Percentiles rank a stretch among this genome's conserved stretches.
phyloP scores from a whole-genome alignment of 2,888 invertebrate species.

The Uloborus plumipes region DNA sequence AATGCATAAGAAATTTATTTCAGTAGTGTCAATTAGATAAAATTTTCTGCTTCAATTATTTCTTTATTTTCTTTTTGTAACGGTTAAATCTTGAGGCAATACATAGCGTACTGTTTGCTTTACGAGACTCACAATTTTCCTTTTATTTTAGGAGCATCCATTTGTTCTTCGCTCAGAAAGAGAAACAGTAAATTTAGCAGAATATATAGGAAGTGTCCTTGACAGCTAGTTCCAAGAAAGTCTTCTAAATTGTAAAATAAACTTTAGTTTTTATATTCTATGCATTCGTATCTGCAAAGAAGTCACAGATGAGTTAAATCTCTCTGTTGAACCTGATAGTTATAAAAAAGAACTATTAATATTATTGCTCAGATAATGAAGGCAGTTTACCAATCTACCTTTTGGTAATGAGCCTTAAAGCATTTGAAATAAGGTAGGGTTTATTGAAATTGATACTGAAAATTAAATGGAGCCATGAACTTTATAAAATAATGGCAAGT shows the following conservation, averaged over 20 bases:
- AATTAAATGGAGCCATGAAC: too few relatives aligned
- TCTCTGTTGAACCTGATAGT: too few relatives aligned
- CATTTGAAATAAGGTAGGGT: slow-evolving; percentile 37
- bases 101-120: too few relatives aligned
- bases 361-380: slow-evolving; percentile 18
- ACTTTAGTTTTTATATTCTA: slow-evolving; percentile 52
- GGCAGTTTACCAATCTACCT: slow-evolving; percentile 31
- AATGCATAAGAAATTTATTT: too few relatives aligned
- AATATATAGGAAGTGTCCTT: slow-evolving; percentile 61
- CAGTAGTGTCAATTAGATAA: too few relatives aligned
- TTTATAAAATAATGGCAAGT: too few relatives aligned
- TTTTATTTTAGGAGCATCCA: slow-evolving; percentile 76
- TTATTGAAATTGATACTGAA: neutral
- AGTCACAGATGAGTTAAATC: too few relatives aligned
- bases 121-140: neutral
- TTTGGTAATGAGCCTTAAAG: slow-evolving; percentile 44
- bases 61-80: too few relatives aligned
- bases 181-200: slow-evolving; percentile 61
- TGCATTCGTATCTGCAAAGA: too few relatives aligned
- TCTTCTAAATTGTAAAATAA: slow-evolving; percentile 24
- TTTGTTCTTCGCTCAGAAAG: slow-evolving; percentile 74
- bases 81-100: too few relatives aligned
- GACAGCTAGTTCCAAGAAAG: slow-evolving; percentile 55
- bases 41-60: too few relatives aligned
- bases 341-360: too few relatives aligned